Base-by-base conservation (phyloP, 1,140 invertebrate genomes). In the Magallana angulata region DNA sequence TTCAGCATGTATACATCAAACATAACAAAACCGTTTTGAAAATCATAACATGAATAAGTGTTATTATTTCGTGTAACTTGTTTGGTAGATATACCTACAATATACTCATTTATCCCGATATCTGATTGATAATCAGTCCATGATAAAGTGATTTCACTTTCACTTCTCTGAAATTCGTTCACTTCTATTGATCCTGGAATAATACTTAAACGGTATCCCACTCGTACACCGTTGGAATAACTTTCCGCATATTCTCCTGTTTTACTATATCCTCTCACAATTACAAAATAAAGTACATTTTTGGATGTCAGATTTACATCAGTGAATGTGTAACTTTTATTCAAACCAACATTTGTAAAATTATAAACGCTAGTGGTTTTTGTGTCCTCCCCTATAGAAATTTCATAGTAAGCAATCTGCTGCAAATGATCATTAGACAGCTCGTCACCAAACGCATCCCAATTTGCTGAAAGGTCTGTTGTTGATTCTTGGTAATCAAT, bases 111-210 rank as follows among this genome's bases (percentile, higher is more conserved):
- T 48, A 91, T 88, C n/a, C 87, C 90, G 24, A 91, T 89, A 82
- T 91, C 91, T 4, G 91, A 89, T 30, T 81, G 56, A 83, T 91
- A 91, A 7, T 64, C 89, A 36, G 14, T 85, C 91, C 91, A 91
- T 7, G 84, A 90, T 3, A 89, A 82, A 56, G 82, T 62, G 0
- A 91, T 60, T n/a, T 82, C 76, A 64, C 81, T 57, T 7, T 82
- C 82, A 58, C 64, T 76, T 12, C 85, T 86, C 59, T 92, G 91
- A 6, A 84, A 83, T 9, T 14, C 14, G 6, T 24, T 57, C 14
- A 57, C 58, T 68, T 89, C 82, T 60, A 92, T 80, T 1, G 24
- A 14, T 24, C 91, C 91, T 11, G 87, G 56, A 8, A 82, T 71
- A n/a, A 92, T 87, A 48, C 85, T 76, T 36, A 64, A 80, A 5